A percentile compares a stretch with the other conserved stretches of the same genome.
These are phyloP conservation scores for Pangasius sanitwongsei DNA, from an alignment of 2,797 vertebrate species.

Conservation along the genomic window DNA sequence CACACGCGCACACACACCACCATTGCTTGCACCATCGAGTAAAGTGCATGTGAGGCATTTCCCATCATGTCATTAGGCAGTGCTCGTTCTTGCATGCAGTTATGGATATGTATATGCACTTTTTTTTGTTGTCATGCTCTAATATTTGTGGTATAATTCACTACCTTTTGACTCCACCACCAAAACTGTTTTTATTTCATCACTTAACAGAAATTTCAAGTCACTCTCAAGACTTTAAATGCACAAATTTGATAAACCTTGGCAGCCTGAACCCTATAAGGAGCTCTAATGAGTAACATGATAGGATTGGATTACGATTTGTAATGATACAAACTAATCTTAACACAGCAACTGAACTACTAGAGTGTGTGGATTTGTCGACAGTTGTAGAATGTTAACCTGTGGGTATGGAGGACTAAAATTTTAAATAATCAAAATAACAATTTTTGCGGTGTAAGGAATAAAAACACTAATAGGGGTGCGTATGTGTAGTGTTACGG, in stretches of 20 bases:
- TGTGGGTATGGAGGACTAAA: not conserved
- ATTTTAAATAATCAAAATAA: not conserved
- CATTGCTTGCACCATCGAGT: not conserved
- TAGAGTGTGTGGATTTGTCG: not conserved
- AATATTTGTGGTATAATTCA: not conserved
- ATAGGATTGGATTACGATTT: not conserved
- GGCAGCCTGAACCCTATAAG: not conserved
- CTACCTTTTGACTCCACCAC: no score
- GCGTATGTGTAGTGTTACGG: not conserved
- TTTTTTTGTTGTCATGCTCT: not conserved
- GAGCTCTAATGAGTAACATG: not conserved
- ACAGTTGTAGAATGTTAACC: not conserved
- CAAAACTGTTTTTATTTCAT: not conserved
- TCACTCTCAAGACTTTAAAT: not conserved
- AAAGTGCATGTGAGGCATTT: constrained; percentile 9
- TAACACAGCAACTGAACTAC: not conserved
- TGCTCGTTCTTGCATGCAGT: not conserved
- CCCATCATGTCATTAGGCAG: not conserved
- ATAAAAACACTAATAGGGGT: not conserved
- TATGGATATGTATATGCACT: not conserved
- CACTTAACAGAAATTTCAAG: not conserved
- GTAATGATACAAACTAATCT: not conserved
- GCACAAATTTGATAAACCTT: not conserved
- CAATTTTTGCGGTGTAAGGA: not conserved
- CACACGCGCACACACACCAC: not conserved